Evolutionary conservation across 1,140 invertebrate genomes (phyloP).

Genomic region (Zaprionus inermis): DNA sequence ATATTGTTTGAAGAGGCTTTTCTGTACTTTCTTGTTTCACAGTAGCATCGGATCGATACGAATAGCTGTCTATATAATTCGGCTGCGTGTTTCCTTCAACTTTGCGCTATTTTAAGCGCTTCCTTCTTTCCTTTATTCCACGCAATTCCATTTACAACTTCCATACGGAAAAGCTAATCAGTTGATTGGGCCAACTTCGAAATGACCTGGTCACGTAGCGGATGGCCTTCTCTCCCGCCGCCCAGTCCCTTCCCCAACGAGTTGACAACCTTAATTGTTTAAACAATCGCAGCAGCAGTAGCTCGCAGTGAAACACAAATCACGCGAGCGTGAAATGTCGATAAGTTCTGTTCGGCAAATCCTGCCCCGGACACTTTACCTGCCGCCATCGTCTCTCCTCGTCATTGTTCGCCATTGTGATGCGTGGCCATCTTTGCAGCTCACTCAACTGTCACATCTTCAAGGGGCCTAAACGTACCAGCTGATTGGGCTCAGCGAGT

Average conservation of each 20-base stretch:
- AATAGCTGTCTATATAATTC: too few species aligned
- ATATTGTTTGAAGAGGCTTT: too few species aligned
- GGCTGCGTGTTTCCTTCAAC: too few species aligned
- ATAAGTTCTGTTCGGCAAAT: constrained; percentile 29
- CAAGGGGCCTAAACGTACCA: background rate
- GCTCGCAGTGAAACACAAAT: constrained; percentile 27
- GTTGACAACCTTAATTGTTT: constrained; percentile 57
- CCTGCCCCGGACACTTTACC: constrained; percentile 4
- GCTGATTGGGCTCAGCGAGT: background rate
- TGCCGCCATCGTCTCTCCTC: background rate
- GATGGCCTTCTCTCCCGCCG: background rate
- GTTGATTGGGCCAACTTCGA: constrained; percentile 31
- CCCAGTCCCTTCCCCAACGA: background rate
- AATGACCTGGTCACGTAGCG: constrained; percentile 39
- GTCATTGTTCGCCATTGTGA: constrained; percentile 1
- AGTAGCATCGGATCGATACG: too few species aligned
- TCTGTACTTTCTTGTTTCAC: too few species aligned
- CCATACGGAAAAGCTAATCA: constrained; percentile 29
- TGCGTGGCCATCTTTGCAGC: background rate
- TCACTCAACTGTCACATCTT: constrained; percentile 24
- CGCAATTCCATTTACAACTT: constrained; percentile 13
- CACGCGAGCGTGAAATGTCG: constrained; percentile 55
- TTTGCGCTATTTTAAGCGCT: background rate
- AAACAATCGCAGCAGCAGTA: constrained; percentile 40
- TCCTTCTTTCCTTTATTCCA: background rate